Evolutionary conservation across 2,888 invertebrate genomes (phyloP), one percentile per base, ranked within the genome.

Genomic region (Anticlea derivata): DNA sequence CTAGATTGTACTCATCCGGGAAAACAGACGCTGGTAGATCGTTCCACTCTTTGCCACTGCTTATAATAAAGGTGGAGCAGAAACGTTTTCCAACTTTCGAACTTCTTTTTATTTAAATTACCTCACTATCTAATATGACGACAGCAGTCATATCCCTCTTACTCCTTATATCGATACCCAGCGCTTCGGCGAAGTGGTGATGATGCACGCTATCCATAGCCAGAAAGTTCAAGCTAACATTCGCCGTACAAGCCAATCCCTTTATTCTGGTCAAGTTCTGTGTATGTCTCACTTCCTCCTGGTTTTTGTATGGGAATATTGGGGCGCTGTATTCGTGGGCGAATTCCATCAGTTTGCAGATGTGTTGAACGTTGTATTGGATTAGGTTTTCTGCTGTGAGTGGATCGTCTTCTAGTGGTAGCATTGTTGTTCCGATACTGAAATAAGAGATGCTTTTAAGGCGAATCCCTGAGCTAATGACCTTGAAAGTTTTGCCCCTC

Each of bases 151-250:
- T 93, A 66, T 95, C 93, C 50, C 83, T 90, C 50, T 76, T 87
- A 30, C 86, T 91, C 7, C 80, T 76, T 23, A 95, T 80, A 75
- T 96, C 93, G 12, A 96, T 91, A 1, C 96, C 96, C 3, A 97
- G 91, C 13, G 92, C 92, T 70, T 95, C 94, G 0, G 96, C 95
- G 71, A 96, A 95, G 67, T 95, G 93, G 61, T 93, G 93, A 70
- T 95, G 95, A 43, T 92, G 83, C 1, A 94, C 78, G 61, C 95
- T 95, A 73, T 97, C 96, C 63, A 97, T 91, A 0, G 95, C 95
- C 24, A 96, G 80, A 58, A 89, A 81, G 40, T 86, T 74, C 46
- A 90, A 44, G 27, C 75, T 84, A 27, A 73, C 72, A 58, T 90
- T 90, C 0, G 72, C 65, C 1, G 69, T 64, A 65, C 93, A 93